Evolutionary conservation across 2,888 invertebrate species (phyloP).

Genomic region (Adela reaumurella): DNA sequence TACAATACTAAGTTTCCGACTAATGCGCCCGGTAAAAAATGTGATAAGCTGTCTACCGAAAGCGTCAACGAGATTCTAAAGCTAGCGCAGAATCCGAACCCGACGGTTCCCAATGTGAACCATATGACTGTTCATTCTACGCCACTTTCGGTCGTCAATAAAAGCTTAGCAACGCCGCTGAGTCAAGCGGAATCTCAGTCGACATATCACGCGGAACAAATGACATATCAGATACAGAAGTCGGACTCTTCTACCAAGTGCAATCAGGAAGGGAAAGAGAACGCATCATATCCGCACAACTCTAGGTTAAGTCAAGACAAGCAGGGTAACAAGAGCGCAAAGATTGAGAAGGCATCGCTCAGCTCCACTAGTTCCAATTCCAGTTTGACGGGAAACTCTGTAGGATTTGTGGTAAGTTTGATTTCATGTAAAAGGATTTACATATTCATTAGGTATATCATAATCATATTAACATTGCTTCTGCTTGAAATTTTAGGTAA

Average conservation of each 20-base stretch:
- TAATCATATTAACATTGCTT: too few relatives aligned
- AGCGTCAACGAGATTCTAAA: constrained; percentile 23
- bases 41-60: constrained; percentile 37
- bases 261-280: constrained; percentile 52
- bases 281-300: constrained; percentile 53
- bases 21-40: constrained; percentile 44
- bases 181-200: constrained; percentile 49
- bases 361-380: constrained; percentile 26
- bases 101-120: constrained; percentile 35
- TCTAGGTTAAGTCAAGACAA: constrained; percentile 37
- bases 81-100: constrained; percentile 27
- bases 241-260: constrained; percentile 49
- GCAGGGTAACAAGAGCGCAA: constrained; percentile 26
- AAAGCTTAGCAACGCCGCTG: constrained; percentile 62
- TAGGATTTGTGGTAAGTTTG: constrained; percentile 49
- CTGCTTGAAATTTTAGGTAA: too few relatives aligned
- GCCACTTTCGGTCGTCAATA: constrained; percentile 54
- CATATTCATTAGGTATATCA: too few relatives aligned
- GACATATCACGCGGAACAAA: constrained; percentile 48
- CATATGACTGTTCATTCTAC: constrained; percentile 56
- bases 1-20: constrained; percentile 82
- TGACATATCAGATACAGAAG: constrained; percentile 51
- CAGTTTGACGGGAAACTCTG: constrained; percentile 35
- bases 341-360: constrained; percentile 27
- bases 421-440: too few relatives aligned